Evolutionary conservation across 2,888 invertebrate species (phyloP).

Genomic region (Coelogynopora nodosa): DNA sequence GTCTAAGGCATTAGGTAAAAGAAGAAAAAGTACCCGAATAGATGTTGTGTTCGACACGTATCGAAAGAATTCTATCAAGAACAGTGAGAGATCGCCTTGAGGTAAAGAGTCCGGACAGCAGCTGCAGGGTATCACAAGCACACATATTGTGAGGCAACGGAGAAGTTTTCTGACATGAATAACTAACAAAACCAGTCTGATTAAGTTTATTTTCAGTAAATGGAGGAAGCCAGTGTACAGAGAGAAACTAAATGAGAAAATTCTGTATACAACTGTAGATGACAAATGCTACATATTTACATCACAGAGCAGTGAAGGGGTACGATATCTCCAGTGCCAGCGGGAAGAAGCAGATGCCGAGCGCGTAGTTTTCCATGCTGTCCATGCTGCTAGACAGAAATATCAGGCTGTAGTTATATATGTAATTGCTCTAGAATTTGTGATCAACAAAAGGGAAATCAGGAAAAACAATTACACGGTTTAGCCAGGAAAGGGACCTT

Average conservation of each 20-base stretch:
- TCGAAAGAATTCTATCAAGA: constrained; percentile 20
- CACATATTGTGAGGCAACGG: constrained; percentile 46
- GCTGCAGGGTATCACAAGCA: constrained; percentile 41
- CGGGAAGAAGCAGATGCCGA: background rate
- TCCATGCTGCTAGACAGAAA: background rate
- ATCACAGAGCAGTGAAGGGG: background rate
- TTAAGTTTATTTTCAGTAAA: background rate
- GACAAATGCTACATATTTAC: background rate
- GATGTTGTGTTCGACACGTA: no score
- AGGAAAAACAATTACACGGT: constrained; percentile 12
- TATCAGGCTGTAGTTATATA: background rate
- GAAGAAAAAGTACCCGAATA: no score
- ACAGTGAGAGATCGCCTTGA: constrained; percentile 10
- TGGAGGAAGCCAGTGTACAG: background rate
- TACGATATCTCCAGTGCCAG: background rate
- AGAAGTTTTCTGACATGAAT: constrained; percentile 24
- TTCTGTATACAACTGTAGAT: background rate
- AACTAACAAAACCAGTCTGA: background rate
- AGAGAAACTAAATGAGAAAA: background rate
- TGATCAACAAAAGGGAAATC: constrained; percentile 17
- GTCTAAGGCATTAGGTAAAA: no score
- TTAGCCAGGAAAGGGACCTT: constrained; percentile 43
- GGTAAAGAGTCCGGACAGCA: constrained; percentile 29
- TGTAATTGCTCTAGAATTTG: constrained; percentile 44
- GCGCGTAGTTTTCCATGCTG: background rate